Base-by-base conservation (phyloP, 1,140 invertebrate genomes). In the Bombus vancouverensis region DNA sequence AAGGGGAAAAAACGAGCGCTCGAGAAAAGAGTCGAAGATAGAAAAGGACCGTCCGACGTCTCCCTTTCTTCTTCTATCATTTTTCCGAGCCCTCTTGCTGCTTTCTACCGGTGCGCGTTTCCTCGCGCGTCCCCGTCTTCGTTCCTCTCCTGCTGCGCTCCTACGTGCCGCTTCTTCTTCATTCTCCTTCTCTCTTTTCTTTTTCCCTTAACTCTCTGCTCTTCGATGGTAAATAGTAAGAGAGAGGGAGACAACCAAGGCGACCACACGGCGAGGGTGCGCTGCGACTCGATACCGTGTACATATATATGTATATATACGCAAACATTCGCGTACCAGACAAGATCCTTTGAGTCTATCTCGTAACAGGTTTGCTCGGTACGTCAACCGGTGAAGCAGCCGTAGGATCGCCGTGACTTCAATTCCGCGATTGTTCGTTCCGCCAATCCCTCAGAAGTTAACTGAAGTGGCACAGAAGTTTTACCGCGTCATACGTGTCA, bases 1-100 rank as follows among this genome's bases (percentile, higher is more conserved):
- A 94, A 94, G 83, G 74, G 88, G 87, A 89, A 85, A 92, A 89
- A 92, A 89, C 88, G 89, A 91, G 89, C 86, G 87, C 89, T 89
- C 88, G 88, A 92, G 90, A 91, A 91, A 93, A 89, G 82, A 89
- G 72, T 83, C 73, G 85, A 90, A 91, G 88, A 88, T 86, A 84
- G 84, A 90, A 89, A 79, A 81, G 77, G 72, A 81, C 83, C 81
- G 81, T 66, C 72, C 72, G 68, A 86, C 87, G 85, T 89, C 81
- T 86, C 86, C 80, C 85, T 88, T 83, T 83, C 89, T 88, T 78
- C 81, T 53, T 71, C 47, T 59, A 9, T 57, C 68, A 39, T 32
- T 28, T 18, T 65, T 79, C 62, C 47, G 5, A 12, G 3, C 34
- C n/a, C 65, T 32, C 28, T n/a, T 3, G 6, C 28, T 25, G 73